Evolutionary conservation across 2,888 invertebrate species (phyloP).

Genomic region (Adelognathus sp.): DNA sequence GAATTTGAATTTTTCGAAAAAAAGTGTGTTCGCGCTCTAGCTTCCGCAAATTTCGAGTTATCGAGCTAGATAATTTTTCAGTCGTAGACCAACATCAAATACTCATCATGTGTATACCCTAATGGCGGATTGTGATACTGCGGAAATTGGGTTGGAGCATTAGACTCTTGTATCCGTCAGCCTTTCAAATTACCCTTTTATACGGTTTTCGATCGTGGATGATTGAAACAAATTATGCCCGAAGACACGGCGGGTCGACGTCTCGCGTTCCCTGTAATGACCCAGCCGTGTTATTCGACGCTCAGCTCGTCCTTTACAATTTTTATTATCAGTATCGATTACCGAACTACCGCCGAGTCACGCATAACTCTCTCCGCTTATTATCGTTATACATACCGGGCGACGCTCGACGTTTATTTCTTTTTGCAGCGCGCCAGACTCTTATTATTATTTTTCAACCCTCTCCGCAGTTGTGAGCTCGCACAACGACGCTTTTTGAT

Average conservation of each 20-base stretch:
- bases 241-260: not conserved
- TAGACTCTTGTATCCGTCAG: constrained; percentile 26
- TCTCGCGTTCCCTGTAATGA: constrained; percentile 40
- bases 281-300: constrained; percentile 30
- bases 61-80: too few relatives aligned
- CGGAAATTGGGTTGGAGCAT: constrained; percentile 30
- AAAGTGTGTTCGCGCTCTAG: too few relatives aligned
- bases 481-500: constrained; percentile 10
- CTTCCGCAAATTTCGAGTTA: too few relatives aligned
- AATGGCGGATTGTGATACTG: not conserved
- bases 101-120: constrained; percentile 28
- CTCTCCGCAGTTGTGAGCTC: not conserved
- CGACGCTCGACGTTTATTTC: constrained; percentile 5
- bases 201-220: constrained; percentile 36
- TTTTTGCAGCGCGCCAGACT: not conserved
- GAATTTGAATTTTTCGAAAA: too few relatives aligned
- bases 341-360: constrained; percentile 60
- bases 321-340: constrained; percentile 69
- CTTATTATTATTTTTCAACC: constrained; percentile 5
- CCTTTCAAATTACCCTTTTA: constrained; percentile 33
- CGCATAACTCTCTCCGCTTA: constrained; percentile 54
- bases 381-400: constrained; percentile 21
- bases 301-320: constrained; percentile 52
- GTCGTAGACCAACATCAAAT: not conserved
- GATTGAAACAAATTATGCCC: constrained; percentile 48